phyloP scores from a whole-genome alignment of 2,888 invertebrate species.

The Idaea straminata region DNA sequence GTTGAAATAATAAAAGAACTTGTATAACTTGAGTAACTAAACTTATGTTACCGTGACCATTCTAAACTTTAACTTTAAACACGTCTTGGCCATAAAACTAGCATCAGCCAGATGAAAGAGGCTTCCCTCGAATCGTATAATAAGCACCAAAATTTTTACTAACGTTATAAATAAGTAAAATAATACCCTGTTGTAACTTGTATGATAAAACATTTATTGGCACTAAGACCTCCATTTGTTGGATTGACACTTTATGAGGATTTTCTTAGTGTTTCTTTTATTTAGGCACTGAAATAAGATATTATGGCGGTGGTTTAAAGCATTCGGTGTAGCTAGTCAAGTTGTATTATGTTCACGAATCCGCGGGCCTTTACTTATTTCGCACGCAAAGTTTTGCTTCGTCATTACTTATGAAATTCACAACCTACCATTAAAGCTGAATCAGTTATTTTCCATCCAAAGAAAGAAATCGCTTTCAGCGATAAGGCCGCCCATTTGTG shows the following conservation, averaged over 20 bases:
- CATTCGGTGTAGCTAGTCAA: neutral
- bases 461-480: no score
- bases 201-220: conserved; percentile 46
- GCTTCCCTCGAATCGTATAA: conserved; percentile 27
- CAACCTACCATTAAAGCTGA: no score
- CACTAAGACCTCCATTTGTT: conserved; percentile 48
- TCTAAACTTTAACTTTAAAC: conserved; percentile 6
- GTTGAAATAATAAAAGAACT: no score
- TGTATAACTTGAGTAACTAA: no score
- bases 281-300: conserved; percentile 9
- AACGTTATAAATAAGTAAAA: conserved; percentile 30
- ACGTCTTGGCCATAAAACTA: conserved; percentile 25
- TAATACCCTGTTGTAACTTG: conserved; percentile 26
- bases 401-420: no score
- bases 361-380: no score
- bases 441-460: no score
- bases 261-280: conserved; percentile 32
- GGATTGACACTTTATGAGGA: conserved; percentile 45
- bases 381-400: no score
- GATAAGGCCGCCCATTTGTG: no score
- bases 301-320: neutral
- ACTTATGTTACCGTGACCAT: neutral
- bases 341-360: no score
- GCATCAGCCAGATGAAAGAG: conserved; percentile 23
- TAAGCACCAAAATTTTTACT: conserved; percentile 20